Evolutionary conservation across 1,140 invertebrate genomes (phyloP).

Genomic region (Teleogryllus occipitalis): DNA sequence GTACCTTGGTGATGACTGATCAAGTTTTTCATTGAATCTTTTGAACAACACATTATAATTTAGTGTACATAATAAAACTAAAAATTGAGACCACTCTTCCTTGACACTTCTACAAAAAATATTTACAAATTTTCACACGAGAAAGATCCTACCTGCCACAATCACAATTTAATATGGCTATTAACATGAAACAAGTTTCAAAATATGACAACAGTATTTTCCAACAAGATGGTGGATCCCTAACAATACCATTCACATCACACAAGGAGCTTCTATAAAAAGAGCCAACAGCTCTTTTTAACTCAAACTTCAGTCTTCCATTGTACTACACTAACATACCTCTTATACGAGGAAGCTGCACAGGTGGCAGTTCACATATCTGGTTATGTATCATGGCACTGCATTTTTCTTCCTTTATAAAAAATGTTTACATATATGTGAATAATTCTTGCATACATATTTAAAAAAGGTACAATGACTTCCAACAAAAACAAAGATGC

Average conservation of each 20-base stretch:
- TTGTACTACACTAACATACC: not conserved
- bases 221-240: too few relatives aligned
- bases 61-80: too few relatives aligned
- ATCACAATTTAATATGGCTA: too few relatives aligned
- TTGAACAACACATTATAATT: too few relatives aligned
- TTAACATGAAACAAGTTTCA: too few relatives aligned
- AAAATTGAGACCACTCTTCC: too few relatives aligned
- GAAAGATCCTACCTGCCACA: too few relatives aligned
- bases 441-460: not conserved
- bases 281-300: not conserved
- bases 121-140: too few relatives aligned
- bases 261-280: not conserved
- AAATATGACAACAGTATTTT: too few relatives aligned
- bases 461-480: slow-evolving; percentile 5
- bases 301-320: not conserved
- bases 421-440: not conserved
- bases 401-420: not conserved
- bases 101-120: too few relatives aligned
- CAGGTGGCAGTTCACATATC: not conserved
- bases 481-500: not conserved
- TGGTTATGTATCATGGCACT: not conserved
- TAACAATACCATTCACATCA: not conserved
- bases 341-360: not conserved
- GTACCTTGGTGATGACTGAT: too few relatives aligned
- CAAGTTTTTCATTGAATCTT: too few relatives aligned